Base-by-base conservation (phyloP, 1,140 invertebrate genomes). In the Pinna nobilis region DNA sequence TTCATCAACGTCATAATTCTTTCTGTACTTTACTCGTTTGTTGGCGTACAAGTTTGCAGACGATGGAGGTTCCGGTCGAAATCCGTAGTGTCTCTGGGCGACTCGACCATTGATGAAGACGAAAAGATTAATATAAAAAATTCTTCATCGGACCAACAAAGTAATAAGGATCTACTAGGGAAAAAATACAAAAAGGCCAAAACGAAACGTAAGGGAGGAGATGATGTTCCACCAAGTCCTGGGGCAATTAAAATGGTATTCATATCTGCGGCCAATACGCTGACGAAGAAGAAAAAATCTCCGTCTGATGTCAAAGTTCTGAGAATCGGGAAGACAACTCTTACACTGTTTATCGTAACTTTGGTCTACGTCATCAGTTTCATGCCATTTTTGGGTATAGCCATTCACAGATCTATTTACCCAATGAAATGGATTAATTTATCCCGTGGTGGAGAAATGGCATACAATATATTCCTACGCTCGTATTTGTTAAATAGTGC, bases 401-500 rank as follows among this genome's bases (percentile, higher is more conserved):
- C 63, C 4, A 70, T 70, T 51, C 63, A 70, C 23, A 61, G 67
- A 23, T 59, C 74, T 1, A 57, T 70, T 44, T 59, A 70, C 2
- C 51, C 59, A 15, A 20, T 47, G 0, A 65, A 71, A 20, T 80
- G 70, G 59, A 41, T 25, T 18, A 70, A 53, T 18, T 70, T 77
- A 11, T 70, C 53, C 18, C 18, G 64, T 20, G 25, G 15, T 1
- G 70, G 70, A 20, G 64, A 80, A 51, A 68, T 78, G 11, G 33
- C 66, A 6, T 82, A 80, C 32, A 72, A 79, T 50, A 55, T 84
- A 20, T 81, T 82, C 49, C 49, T 80, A 7, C 41, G 83, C 15
- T 81, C 81, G 1, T 84, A 84, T 63, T 53, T 84, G 6, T 49
- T 82, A 32, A 84, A 80, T 74, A 82, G 81, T 77, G 79, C 76